Percentiles rank a stretch among this genome's conserved stretches.
phyloP scores from a whole-genome alignment of 2,113 vertebrate genomes.

The Nothocercus nigrocapillus region DNA sequence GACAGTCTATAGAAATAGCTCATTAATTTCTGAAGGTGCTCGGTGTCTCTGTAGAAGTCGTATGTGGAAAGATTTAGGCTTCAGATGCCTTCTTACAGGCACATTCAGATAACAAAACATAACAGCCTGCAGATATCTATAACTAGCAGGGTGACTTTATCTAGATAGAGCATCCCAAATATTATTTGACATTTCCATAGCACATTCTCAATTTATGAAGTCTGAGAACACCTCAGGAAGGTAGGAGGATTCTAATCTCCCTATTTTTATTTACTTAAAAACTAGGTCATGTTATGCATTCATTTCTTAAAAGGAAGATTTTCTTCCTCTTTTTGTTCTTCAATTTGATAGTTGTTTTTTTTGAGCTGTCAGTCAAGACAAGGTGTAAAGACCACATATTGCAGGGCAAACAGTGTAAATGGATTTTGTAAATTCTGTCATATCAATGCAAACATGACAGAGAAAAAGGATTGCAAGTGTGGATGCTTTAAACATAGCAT shows the following conservation, averaged over 20 bases:
- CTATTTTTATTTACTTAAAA: background rate
- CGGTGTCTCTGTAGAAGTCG: background rate
- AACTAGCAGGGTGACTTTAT: background rate
- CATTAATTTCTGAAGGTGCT: background rate
- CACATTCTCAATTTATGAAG: conserved; percentile 2
- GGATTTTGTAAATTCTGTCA: conserved; percentile 12
- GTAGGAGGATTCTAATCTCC: conserved; percentile 1
- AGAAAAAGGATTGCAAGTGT: background rate
- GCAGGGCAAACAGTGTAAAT: background rate
- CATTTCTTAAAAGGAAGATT: background rate
- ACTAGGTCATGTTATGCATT: background rate
- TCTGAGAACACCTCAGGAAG: background rate
- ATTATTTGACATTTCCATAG: conserved; percentile 3
- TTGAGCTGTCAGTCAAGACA: background rate
- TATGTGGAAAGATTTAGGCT: background rate
- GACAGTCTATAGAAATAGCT: background rate
- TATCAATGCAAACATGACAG: background rate
- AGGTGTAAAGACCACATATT: background rate
- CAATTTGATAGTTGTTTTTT: background rate
- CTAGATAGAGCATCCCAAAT: background rate
- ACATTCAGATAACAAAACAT: background rate
- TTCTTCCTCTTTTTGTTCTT: background rate
- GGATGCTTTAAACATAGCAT: background rate
- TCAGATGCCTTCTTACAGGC: background rate
- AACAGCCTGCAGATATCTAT: background rate